Evolutionary conservation across 2,797 vertebrate genomes (phyloP), one percentile per base, ranked within the genome.

Genomic region (Leptodactylus fallax): DNA sequence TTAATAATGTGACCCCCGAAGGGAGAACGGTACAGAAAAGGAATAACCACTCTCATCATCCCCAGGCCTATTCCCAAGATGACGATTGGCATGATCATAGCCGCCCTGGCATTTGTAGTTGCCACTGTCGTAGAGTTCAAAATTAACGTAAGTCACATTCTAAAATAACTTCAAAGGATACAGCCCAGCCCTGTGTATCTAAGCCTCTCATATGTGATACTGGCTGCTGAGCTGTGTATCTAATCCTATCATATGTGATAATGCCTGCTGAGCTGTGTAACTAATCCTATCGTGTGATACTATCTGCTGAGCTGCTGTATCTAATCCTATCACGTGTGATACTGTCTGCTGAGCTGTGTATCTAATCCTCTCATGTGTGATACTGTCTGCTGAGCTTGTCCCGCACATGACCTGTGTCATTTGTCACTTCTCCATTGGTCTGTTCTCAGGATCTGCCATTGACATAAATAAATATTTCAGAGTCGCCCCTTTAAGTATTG

Each of bases 61-160:
- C 81, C 3, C 91, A 99, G 98, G 87, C 97, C 98, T 60, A 94
- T 99, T 25, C 97, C 93, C 90, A 98, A 98, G 94, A 99, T 99
- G 97, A 95, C 96, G 36, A 49, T 91, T 2, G 98, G 98, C 86
- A 99, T 99, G 98, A 91, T 98, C 86, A 93, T 99, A 88, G 98
- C 96, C 16, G 96, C 96, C 2, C n/a, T 99, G 91, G 97, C 98
- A 0, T 99, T 99, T 56, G 95, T 92, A 90, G 95, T 96, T 55
- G 98, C 98, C 79, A 95, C 97, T 0, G 1, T 96, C 82, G 94
- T 99, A 92, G 98, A 99, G 93, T 51, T 98, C 87, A 96, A 96
- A 85, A 96, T 98, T 65, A 95, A 95, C 93, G 98, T 99, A 93
- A 88, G 97, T 91, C 86, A 13, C 14, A 16, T 58, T 55, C 14